Percentiles rank a stretch among this genome's conserved stretches.
Conservation (phyloP, 2,113 vertebrate genomes). For the Heterochromis multidens region DNA sequence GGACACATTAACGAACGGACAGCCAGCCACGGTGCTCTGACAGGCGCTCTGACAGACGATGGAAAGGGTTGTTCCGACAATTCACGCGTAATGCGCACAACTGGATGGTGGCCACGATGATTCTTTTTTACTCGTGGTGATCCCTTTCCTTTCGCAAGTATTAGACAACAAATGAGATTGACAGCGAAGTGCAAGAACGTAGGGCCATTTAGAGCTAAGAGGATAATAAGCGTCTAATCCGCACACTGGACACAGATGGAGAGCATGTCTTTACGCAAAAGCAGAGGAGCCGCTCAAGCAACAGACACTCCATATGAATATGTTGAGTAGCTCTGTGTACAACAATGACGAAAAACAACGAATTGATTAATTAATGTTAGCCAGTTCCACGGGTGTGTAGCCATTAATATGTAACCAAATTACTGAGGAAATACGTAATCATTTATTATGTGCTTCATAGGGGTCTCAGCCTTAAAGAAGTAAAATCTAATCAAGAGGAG, state of each 20-base stretch:
- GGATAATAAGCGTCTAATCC: constrained; percentile 80
- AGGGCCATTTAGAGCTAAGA: constrained; percentile 78
- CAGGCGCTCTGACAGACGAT: constrained; percentile 3
- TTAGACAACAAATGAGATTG: constrained; percentile 33
- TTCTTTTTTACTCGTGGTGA: constrained; percentile 15
- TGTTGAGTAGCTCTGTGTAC: background rate
- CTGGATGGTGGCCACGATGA: background rate
- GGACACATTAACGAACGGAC: constrained; percentile 21
- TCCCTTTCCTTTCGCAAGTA: constrained; percentile 19
- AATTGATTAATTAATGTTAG: background rate
- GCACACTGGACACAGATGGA: constrained; percentile 75
- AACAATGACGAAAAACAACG: background rate
- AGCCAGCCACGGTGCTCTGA: background rate
- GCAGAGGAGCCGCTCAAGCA: constrained; percentile 27
- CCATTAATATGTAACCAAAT: background rate
- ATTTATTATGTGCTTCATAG: background rate
- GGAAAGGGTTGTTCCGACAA: background rate
- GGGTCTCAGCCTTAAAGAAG: background rate
- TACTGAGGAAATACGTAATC: background rate
- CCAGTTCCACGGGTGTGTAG: background rate
- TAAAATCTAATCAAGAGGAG: background rate
- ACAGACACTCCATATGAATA: background rate
- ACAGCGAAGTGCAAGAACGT: constrained; percentile 42
- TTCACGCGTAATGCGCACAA: constrained; percentile 18
- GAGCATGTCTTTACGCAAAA: constrained; percentile 52